A percentile compares a stretch with the other conserved stretches of the same genome.
These are phyloP conservation scores for Malachius bipustulatus DNA, from an alignment of 2,888 invertebrate genomes.

Conservation along the genomic window DNA sequence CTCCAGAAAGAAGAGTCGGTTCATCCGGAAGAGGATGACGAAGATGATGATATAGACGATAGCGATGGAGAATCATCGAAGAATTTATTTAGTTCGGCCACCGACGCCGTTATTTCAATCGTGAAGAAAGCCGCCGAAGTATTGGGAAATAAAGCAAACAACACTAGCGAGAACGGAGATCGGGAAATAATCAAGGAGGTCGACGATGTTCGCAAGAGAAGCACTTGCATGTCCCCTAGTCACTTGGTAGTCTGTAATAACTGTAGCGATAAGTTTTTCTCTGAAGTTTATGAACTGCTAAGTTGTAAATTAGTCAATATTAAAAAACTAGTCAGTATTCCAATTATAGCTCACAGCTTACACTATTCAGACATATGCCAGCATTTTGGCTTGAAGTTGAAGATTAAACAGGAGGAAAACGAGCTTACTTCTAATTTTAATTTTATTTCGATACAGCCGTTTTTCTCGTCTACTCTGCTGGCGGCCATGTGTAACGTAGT, in stretches of 20 bases:
- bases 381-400: slow-evolving; percentile 48
- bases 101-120: slow-evolving; percentile 83
- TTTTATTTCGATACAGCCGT: slow-evolving; percentile 44
- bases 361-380: slow-evolving; percentile 49
- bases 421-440: slow-evolving; percentile 11
- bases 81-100: slow-evolving; percentile 74
- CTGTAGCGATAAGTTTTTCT: slow-evolving; percentile 59
- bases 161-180: slow-evolving; percentile 47
- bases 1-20: slow-evolving; percentile 68
- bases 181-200: slow-evolving; percentile 38
- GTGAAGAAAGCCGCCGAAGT: slow-evolving; percentile 86
- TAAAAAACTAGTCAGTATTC: slow-evolving; percentile 46
- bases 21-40: slow-evolving; percentile 49
- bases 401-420: too few relatives aligned
- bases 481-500: slow-evolving; percentile 69
- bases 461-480: slow-evolving; percentile 56
- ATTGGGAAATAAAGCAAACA: slow-evolving; percentile 58
- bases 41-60: slow-evolving; percentile 55
- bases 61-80: slow-evolving; percentile 42
- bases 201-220: slow-evolving; percentile 24
- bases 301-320: slow-evolving; percentile 56
- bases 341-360: slow-evolving; percentile 50
- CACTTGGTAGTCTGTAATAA: slow-evolving; percentile 62
- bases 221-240: slow-evolving; percentile 57
- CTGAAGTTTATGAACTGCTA: slow-evolving; percentile 58